phyloP scores from a whole-genome alignment of 2,113 vertebrate genomes.

The Mastomys coucha region DNA sequence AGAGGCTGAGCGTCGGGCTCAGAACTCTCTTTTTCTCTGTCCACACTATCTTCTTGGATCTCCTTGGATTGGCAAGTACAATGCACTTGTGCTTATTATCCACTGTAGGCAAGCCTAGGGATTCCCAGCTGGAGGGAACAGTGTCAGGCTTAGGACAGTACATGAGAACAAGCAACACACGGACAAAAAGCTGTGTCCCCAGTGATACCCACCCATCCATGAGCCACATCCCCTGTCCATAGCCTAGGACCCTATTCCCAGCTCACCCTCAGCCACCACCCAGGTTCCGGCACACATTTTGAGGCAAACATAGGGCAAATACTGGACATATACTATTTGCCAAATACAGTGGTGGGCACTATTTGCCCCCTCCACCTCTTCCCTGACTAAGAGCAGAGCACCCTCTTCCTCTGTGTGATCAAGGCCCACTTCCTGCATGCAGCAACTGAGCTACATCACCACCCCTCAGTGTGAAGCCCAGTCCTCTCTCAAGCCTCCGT shows the following conservation, averaged over 20 bases:
- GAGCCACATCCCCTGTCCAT: too few species aligned
- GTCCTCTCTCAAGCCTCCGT: neutral
- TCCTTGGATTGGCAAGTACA: neutral
- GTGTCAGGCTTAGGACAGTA: accelerated
- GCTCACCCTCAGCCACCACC: neutral
- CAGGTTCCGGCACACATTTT: neutral
- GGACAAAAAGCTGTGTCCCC: neutral
- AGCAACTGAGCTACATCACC: neutral
- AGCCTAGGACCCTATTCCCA: neutral
- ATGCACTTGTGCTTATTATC: neutral
- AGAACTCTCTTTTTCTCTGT: accelerated
- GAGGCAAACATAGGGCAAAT: accelerated
- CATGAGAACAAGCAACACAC: accelerated
- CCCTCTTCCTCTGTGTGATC: accelerated
- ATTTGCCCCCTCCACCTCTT: accelerated
- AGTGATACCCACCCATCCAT: neutral
- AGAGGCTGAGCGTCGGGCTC: accelerated
- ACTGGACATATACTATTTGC: neutral
- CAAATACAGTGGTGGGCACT: accelerated
- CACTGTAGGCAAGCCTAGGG: neutral
- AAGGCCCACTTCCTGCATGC: neutral
- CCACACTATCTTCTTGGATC: neutral
- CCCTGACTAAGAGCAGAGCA: accelerated
- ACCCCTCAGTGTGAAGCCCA: neutral
- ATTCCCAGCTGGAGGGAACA: too few species aligned